These are phyloP conservation scores for Pagrus major DNA, from an alignment of 2,113 vertebrate genomes.

Conservation along the genomic window DNA sequence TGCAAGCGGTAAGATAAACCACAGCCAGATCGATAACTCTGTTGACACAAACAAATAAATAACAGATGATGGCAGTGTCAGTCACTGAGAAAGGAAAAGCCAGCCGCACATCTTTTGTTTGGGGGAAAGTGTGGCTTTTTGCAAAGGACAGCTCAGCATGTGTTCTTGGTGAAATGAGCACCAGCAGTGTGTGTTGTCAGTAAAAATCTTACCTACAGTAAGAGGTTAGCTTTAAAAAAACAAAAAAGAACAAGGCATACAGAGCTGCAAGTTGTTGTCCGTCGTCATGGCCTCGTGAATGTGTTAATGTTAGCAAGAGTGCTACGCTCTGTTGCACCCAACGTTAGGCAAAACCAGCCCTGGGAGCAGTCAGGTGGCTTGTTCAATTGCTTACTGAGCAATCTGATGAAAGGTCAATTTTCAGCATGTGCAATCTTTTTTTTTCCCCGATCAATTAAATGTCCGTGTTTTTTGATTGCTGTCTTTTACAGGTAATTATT, in stretches of 20 bases:
- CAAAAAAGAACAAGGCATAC: conserved; percentile 2
- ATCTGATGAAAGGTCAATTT: conserved; percentile 23
- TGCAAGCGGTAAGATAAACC: conserved; percentile 75
- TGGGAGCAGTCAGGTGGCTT: conserved; percentile 8
- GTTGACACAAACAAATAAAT: conserved; percentile 85
- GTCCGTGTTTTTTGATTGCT: conserved; percentile 22
- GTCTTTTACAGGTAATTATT: conserved; percentile 21
- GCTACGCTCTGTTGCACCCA: conserved; percentile 38
- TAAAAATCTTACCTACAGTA: conserved; percentile 37
- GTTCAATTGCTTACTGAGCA: conserved; percentile 4
- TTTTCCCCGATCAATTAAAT: conserved; percentile 39
- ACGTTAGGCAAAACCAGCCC: conserved; percentile 24
- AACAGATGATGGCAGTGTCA: conserved; percentile 70
- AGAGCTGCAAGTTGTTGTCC: conserved; percentile 7
- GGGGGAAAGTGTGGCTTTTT: conserved; percentile 24
- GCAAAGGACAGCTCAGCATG: conserved; percentile 31
- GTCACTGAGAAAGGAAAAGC: conserved; percentile 55
- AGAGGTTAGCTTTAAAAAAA: no score
- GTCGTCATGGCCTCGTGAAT: background rate
- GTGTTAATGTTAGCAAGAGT: conserved; percentile 11
- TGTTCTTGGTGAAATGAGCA: conserved; percentile 40
- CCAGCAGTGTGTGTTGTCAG: conserved; percentile 32
- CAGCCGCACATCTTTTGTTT: conserved; percentile 60
- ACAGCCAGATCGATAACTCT: conserved; percentile 80
- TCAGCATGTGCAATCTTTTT: conserved; percentile 21